phyloP scores from a whole-genome alignment of 2,797 vertebrate species.

The Xiphophorus birchmanni region DNA sequence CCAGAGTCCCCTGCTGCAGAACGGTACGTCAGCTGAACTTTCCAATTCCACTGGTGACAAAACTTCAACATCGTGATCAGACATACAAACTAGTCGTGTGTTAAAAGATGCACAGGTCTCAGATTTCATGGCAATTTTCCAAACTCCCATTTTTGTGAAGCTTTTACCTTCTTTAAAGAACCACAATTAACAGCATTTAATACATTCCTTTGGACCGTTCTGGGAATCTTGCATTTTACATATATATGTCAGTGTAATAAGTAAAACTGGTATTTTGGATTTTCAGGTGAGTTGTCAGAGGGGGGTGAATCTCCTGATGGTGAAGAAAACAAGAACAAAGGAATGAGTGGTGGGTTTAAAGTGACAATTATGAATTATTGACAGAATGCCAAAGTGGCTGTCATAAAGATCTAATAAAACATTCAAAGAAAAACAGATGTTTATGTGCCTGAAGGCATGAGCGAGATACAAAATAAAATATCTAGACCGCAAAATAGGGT shows the following conservation, averaged over 20 bases:
- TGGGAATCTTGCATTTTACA: neutral
- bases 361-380: neutral
- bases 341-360: constrained; percentile 67
- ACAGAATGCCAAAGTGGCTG: constrained; percentile 1
- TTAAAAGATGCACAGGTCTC: neutral
- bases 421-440: neutral
- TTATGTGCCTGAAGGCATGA: neutral
- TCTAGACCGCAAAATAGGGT: neutral
- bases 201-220: neutral
- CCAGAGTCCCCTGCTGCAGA: constrained; percentile 74
- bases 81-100: neutral
- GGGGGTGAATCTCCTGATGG: constrained; percentile 65
- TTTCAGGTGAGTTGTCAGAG: constrained; percentile 77
- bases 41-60: neutral
- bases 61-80: neutral
- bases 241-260: neutral
- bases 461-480: neutral
- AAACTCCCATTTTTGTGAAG: neutral
- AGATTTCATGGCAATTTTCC: neutral
- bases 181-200: neutral
- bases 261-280: constrained; percentile 10
- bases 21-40: constrained; percentile 75
- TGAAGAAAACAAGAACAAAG: constrained; percentile 66
- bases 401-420: neutral
- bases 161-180: neutral